Conservation (phyloP, 2,888 invertebrate genomes). For the Oxytorus armatus region DNA sequence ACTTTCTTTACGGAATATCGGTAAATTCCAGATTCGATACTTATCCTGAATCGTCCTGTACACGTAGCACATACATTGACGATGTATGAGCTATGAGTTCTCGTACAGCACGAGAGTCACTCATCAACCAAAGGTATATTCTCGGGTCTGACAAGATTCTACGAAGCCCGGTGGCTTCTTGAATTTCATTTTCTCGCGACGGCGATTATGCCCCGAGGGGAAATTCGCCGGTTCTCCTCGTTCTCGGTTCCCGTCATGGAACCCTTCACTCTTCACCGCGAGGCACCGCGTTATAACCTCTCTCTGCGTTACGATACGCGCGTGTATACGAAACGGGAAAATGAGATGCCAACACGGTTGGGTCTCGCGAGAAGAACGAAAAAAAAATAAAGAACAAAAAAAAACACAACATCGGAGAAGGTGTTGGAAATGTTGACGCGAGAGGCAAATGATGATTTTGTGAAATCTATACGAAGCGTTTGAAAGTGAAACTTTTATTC, state of each 20-base stretch:
- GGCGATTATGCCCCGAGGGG: constrained; percentile 53
- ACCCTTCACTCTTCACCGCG: constrained; percentile 47
- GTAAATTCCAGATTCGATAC: no score
- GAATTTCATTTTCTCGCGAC: constrained; percentile 63
- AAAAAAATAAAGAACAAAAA: constrained; percentile 18
- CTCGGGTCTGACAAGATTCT: constrained; percentile 41
- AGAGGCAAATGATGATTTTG: constrained; percentile 47
- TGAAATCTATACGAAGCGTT: constrained; percentile 26
- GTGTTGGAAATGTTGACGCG: constrained; percentile 47
- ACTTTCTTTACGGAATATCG: no score
- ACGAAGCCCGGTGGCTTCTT: constrained; percentile 63
- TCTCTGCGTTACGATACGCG: background rate
- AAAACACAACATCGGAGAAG: constrained; percentile 22
- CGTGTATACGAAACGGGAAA: constrained; percentile 44
- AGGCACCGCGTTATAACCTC: background rate
- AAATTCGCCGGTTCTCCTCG: constrained; percentile 32
- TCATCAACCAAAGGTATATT: constrained; percentile 36
- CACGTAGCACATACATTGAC: background rate
- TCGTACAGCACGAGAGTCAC: constrained; percentile 51
- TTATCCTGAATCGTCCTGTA: no score
- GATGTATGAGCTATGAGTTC: constrained; percentile 35
- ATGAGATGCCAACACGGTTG: constrained; percentile 40
- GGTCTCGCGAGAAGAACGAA: background rate
- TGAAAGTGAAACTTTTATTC: constrained; percentile 51
- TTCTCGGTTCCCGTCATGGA: constrained; percentile 14